Evolutionary conservation across 2,113 vertebrate genomes (phyloP), one percentile per base, ranked within the genome.

Genomic region (Mustelus asterias): DNA sequence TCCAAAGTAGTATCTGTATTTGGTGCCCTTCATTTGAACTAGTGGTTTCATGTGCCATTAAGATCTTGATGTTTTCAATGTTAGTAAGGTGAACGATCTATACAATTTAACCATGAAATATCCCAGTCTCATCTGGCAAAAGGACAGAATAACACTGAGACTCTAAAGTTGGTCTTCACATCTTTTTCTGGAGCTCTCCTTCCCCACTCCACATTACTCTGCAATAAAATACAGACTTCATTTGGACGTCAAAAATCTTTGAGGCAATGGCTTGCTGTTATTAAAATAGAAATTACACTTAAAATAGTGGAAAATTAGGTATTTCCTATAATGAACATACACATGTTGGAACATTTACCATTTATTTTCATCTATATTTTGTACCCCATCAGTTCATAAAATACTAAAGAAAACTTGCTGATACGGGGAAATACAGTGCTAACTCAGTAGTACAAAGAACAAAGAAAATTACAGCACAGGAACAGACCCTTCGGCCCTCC

Each of bases 11-110:
- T 44, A 76, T 54, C 26, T 76, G 44, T 95, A 95, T 95, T 72
- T 95, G 67, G 9, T 95, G 94, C 54, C 41, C 94, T 95, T 44
- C 22, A 76, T 72, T 95, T 95, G 94, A 95, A 95, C 94, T 76
- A 54, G 41, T 95, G 41, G 26, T 65, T 95, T 95, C 14, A 44
- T 76, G 10, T 44, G 37, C 41, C 67, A 95, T 48, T 44, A 48
- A 72, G 67, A 18, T 95, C 6, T 10, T 95, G 41, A 29, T 69
- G 20, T 94, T 37, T 69, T 70, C n/a, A 94, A 13, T 94, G 65
- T 70, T 69, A 26, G 22, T 26, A 60, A 24, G 92, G 60, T 93
- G 89, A 60, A 11, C 20, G 33, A 67, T 65, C 58, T 65, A 63
- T 58, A 93, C 63, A 29, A n/a, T 37, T 93, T 65, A 67, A 1